Evolutionary conservation across 2,113 vertebrate species (phyloP).

Genomic region (Cheilinus undulatus): DNA sequence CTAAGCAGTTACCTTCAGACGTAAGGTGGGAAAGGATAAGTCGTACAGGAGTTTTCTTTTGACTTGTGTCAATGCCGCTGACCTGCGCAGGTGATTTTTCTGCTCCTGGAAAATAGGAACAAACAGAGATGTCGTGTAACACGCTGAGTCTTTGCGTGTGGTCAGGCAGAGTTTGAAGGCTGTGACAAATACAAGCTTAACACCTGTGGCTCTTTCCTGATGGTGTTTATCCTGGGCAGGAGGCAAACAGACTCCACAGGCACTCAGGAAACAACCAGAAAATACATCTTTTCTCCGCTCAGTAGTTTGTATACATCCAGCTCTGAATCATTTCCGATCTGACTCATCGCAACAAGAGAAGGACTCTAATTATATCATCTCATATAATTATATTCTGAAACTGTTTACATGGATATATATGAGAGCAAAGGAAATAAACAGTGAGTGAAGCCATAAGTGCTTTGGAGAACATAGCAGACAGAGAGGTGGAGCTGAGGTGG

Average conservation of each 20-base stretch:
- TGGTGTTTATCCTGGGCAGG: background rate
- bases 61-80: constrained; percentile 31
- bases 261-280: background rate
- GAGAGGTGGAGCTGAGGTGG: no score
- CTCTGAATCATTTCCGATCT: background rate
- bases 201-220: constrained; percentile 20
- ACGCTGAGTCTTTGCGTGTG: constrained; percentile 13
- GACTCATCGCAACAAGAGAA: background rate
- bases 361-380: background rate
- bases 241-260: background rate
- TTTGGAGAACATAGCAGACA: no score
- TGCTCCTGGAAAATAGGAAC: constrained; percentile 14
- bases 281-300: background rate
- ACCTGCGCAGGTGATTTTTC: constrained; percentile 17
- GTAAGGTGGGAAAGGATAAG: background rate
- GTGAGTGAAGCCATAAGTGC: background rate
- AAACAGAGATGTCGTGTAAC: constrained; percentile 10
- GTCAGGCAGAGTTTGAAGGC: constrained; percentile 18
- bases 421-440: background rate
- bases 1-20: constrained; percentile 8
- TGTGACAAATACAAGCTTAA: constrained; percentile 20
- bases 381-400: background rate
- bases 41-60: constrained; percentile 33
- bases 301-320: background rate
- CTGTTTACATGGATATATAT: background rate